A percentile compares a stretch with the other conserved stretches of the same genome.
Conservation (phyloP, 53 echinoderm and acorn worm genomes). For the Actinopyga echinites region DNA sequence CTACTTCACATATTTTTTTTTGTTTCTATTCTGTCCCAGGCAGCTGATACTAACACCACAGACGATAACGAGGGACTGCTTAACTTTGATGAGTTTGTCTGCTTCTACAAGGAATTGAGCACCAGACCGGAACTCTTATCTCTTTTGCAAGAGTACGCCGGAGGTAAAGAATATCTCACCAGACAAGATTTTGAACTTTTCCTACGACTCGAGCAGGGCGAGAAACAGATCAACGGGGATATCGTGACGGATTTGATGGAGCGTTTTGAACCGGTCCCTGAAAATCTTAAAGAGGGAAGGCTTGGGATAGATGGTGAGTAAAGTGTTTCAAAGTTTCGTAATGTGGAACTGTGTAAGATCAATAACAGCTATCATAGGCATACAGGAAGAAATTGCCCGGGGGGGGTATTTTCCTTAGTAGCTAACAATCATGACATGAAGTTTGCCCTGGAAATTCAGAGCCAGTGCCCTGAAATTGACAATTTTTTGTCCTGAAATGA, state of each 20-base stretch:
- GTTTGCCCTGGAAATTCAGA: too few relatives aligned
- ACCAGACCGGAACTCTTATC: constrained; percentile 82
- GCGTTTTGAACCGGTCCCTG: constrained; percentile 88
- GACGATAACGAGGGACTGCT: constrained; percentile 90
- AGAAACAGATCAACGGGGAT: constrained; percentile 51
- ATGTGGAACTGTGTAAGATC: too few relatives aligned
- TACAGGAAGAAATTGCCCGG: too few relatives aligned
- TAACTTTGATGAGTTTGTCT: constrained; percentile 96
- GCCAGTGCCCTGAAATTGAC: too few relatives aligned
- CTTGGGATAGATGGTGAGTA: constrained; percentile 91
- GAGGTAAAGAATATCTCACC: constrained; percentile 79
- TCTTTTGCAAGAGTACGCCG: constrained; percentile 80
- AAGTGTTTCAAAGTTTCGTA: too few relatives aligned
- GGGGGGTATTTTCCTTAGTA: too few relatives aligned
- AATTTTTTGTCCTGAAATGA: too few relatives aligned
- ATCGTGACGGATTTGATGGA: constrained; percentile 62
- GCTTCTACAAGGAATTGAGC: constrained; percentile 94
- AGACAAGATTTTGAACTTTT: constrained; percentile 74
- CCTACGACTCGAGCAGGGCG: constrained; percentile 69
- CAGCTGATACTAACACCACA: constrained; percentile 79
- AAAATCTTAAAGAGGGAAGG: constrained; percentile 79
- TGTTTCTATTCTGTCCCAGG: constrained; percentile 49
- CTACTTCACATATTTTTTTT: too few relatives aligned
- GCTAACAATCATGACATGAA: too few relatives aligned
- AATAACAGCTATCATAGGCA: too few relatives aligned